phyloP scores from a whole-genome alignment of 2,113 vertebrate genomes.

The Murina feae region DNA sequence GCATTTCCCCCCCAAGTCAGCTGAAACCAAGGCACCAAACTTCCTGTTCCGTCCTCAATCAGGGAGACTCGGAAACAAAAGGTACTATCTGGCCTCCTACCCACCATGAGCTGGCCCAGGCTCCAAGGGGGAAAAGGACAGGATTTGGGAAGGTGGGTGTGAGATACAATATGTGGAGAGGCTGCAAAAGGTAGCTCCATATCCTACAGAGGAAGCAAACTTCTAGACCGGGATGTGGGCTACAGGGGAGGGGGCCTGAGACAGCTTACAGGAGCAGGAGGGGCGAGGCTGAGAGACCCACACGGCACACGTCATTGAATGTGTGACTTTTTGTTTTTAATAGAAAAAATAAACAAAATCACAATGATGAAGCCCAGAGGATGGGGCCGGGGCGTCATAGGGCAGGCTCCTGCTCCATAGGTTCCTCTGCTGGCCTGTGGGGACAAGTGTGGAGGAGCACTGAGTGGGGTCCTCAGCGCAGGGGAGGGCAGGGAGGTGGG shows the following conservation, averaged over 20 bases:
- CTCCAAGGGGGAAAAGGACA: neutral
- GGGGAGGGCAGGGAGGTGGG: neutral
- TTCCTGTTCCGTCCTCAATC: neutral
- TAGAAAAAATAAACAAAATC: conserved; percentile 85
- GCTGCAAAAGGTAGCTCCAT: neutral
- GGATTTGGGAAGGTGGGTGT: neutral
- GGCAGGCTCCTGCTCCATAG: conserved; percentile 92
- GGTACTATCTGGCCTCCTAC: neutral
- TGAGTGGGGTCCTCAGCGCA: neutral
- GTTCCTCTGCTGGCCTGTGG: conserved; percentile 87
- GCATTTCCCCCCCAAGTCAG: conserved; percentile 39
- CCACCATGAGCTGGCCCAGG: neutral
- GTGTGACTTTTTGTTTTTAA: conserved; percentile 83
- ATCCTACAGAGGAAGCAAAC: neutral
- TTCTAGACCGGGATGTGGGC: neutral
- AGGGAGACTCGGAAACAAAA: neutral
- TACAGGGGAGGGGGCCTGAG: neutral
- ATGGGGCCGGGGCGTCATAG: conserved; percentile 80
- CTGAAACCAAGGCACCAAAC: conserved; percentile 52
- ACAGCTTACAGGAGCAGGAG: neutral
- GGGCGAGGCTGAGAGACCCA: conserved; percentile 72
- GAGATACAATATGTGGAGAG: neutral
- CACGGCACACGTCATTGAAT: conserved; percentile 74
- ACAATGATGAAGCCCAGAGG: conserved; percentile 80
- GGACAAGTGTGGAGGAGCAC: neutral